Base-by-base conservation (phyloP, 2,888 invertebrate species). In the Fabriciana adippe region DNA sequence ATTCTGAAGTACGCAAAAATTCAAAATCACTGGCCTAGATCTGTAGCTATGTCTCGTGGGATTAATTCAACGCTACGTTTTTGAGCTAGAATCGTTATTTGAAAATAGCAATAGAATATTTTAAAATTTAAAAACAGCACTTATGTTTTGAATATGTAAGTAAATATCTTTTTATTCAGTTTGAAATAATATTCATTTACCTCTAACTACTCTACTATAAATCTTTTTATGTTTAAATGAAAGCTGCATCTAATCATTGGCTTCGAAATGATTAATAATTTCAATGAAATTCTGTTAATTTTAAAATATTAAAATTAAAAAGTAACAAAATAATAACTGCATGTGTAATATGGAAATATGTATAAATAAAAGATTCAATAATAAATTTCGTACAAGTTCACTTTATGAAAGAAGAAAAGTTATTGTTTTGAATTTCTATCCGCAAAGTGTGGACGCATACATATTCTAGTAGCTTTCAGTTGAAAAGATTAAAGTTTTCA, bases 391-490 rank as follows among this genome's bases (percentile, higher is more conserved):
- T 51, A 16, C 53, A 21, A 63, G 48, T 48, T 16, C 14, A 70
- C 62, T 57, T 70, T 65, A 47, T 66, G 48, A 66, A 70, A 73
- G 72, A 68, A 73, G 76, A 74, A 75, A 76, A 74, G 75, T 76
- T 76, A 79, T 81, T 80, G 79, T 81, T 78, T 77, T 74, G 74
- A 79, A 78, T 79, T 79, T 71, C 77, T 78, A 77, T 78, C 74
- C 76, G 69, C 72, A 72, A 68, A 80, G 76, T 75, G 76, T 78
- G 73, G 70, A 75, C 76, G 75, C 79, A 83, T 83, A 81, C 80
- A 82, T 83, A 84, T 85, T 81, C 80, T 77, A 80, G 81, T 78
- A 81, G 82, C 79, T 83, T 80, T 75, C 70, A 75, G 74, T 74
- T 74, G 75, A 72, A 75, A 75, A 77, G 81, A 76, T 76, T 76